Evolutionary conservation across 1,140 invertebrate species (phyloP), one percentile per base, ranked within the genome.

Genomic region (Drosophila sucinea): DNA sequence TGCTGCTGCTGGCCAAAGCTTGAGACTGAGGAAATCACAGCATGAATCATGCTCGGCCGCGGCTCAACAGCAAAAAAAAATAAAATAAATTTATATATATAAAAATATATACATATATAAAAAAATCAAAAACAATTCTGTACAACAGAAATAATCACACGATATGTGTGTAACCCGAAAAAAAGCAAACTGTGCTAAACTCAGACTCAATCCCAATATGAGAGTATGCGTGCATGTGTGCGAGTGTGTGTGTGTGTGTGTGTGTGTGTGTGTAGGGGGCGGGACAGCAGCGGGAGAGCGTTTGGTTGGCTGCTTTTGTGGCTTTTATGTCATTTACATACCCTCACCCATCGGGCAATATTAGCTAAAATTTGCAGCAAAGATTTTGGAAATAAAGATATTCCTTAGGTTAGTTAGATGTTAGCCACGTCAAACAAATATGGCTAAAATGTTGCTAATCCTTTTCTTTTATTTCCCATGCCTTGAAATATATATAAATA

Each of bases 1-100:
- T 65, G 32, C 6, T 55, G 55, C 51, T 41, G 61, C 44, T 66
- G 73, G 81, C 81, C 70, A 81, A 85, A 85, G 70, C 68, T 17
- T 29, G 38, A 41, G 60, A 41, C 10, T 61, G 80, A 89, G 84
- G 84, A 89, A 89, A 89, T 89, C 84, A 77, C 84, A 89, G 84
- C 86, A 90, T 90, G 86, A 90, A 81, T 90, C 86, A 90, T 75
- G 25, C 44, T 6, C 44, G 44, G 23, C 23, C 7, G 66, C 79
- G 74, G 77, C 67, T 74, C 72, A 77, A 73, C 67, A 67, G 68
- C 35, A 55, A 75, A 70, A 82, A 68, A 40, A 7, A 51, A 55
- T n/a, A 54, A 25, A 41, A 27, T 10, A 4, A 54, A 61, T 33
- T 56, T 54, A 65, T 54, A 25, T 65, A 33, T 41, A 73, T 62